phyloP scores from a whole-genome alignment of 2,888 invertebrate species.

The Aproaerema taeniolella region DNA sequence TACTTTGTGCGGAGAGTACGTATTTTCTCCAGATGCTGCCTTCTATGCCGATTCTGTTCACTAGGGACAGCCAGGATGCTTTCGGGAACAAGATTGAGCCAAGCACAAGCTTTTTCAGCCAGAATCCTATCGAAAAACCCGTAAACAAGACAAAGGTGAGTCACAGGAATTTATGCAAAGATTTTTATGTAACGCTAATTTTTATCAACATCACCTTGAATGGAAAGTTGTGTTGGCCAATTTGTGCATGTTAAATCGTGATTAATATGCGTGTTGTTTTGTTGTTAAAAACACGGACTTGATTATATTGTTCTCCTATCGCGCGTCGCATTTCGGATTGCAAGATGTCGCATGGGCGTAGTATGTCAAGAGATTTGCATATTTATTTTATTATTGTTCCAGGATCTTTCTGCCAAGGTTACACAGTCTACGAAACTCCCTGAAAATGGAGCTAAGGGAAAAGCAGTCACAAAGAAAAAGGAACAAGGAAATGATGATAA shows the following conservation, averaged over 20 bases:
- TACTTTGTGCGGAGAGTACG: slow-evolving; percentile 35
- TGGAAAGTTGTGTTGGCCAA: neutral
- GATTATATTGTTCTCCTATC: slow-evolving; percentile 1
- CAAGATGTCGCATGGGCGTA: slow-evolving; percentile 12
- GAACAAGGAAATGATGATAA: slow-evolving; percentile 29
- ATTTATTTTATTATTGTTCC: slow-evolving; percentile 29
- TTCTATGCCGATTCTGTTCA: slow-evolving; percentile 70
- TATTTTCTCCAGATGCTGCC: slow-evolving; percentile 65
- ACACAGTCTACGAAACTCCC: slow-evolving; percentile 30
- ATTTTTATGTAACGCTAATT: slow-evolving; percentile 27
- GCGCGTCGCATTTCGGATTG: neutral
- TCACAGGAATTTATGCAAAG: slow-evolving; percentile 27
- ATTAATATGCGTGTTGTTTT: neutral
- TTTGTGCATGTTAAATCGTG: neutral
- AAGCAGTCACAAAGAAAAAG: slow-evolving; percentile 41
- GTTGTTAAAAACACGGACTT: neutral
- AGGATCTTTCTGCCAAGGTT: slow-evolving; percentile 37
- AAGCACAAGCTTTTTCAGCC: slow-evolving; percentile 59
- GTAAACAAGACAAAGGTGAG: slow-evolving; percentile 51
- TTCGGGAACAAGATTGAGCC: slow-evolving; percentile 67
- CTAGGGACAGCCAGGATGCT: slow-evolving; percentile 69
- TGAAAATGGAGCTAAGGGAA: slow-evolving; percentile 32
- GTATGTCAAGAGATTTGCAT: slow-evolving; percentile 1
- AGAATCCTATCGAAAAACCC: slow-evolving; percentile 43
- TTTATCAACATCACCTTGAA: slow-evolving; percentile 2